Evolutionary conservation across 2,113 vertebrate genomes (phyloP).

Genomic region (Aphyosemion australe): DNA sequence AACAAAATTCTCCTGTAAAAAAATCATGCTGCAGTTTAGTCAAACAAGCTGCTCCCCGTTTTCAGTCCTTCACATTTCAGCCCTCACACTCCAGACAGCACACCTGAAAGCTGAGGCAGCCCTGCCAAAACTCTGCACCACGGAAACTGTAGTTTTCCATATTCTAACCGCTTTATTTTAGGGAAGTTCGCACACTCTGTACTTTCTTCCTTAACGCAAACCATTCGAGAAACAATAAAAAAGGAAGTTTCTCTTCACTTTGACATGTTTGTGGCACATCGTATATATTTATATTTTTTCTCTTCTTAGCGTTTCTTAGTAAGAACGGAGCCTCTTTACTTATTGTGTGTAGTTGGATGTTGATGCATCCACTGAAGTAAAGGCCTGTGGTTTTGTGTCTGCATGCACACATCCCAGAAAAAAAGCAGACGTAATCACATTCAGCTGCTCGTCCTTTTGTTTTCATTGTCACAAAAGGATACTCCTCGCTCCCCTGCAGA

Average conservation of each 20-base stretch:
- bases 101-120: constrained; percentile 15
- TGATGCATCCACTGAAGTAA: constrained; percentile 5
- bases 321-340: neutral
- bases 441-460: constrained; percentile 68
- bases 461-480: constrained; percentile 38
- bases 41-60: constrained; percentile 31
- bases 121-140: constrained; percentile 64
- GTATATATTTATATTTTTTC: too few species aligned
- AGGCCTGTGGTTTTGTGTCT: constrained; percentile 4
- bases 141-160: constrained; percentile 76
- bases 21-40: constrained; percentile 17
- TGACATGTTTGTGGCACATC: neutral
- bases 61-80: too few species aligned
- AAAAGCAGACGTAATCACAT: constrained; percentile 52
- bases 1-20: constrained; percentile 53
- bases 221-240: neutral
- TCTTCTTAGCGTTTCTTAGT: neutral
- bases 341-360: neutral
- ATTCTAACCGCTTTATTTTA: constrained; percentile 50
- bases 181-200: constrained; percentile 47
- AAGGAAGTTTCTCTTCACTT: neutral
- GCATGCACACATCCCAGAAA: neutral
- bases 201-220: constrained; percentile 54
- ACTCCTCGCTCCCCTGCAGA: constrained; percentile 22
- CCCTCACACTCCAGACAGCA: constrained; percentile 26